phyloP scores from a whole-genome alignment of 2,797 vertebrate species.

The Sebastes steindachneri region DNA sequence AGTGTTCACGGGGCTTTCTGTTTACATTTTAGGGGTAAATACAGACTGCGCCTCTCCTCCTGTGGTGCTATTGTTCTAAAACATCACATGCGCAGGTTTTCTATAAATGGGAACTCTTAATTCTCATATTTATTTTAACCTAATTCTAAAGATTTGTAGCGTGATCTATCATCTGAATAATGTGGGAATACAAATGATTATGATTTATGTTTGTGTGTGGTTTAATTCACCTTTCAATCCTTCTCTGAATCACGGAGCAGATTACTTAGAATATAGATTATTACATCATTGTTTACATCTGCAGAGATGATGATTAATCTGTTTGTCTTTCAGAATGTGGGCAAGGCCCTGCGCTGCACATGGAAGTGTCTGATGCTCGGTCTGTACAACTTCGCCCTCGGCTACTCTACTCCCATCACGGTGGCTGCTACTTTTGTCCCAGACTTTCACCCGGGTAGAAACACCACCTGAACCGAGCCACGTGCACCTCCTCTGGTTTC shows the following conservation, averaged over 20 bases:
- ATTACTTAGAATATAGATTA: neutral
- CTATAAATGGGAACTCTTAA: neutral
- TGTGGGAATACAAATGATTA: neutral
- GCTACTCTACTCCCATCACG: slow-evolving; percentile 86
- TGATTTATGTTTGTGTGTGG: neutral
- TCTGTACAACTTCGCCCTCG: slow-evolving; percentile 88
- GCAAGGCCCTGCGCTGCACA: slow-evolving; percentile 88
- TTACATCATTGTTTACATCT: neutral
- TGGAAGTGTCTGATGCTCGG: slow-evolving; percentile 91
- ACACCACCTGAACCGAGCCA: slow-evolving; percentile 56
- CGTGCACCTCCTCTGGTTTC: neutral
- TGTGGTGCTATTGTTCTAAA: slow-evolving; percentile 53
- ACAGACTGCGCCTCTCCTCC: slow-evolving; percentile 1
- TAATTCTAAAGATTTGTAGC: neutral
- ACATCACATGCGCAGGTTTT: neutral
- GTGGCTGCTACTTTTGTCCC: slow-evolving; percentile 83
- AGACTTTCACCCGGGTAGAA: slow-evolving; percentile 65
- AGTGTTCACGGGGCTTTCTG: slow-evolving; percentile 8
- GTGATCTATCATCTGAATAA: neutral
- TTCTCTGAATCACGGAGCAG: neutral
- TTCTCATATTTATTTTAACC: neutral
- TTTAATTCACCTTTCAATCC: neutral
- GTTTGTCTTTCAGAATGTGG: slow-evolving; percentile 85
- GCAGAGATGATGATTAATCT: neutral
- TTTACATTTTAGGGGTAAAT: slow-evolving; percentile 7